These are phyloP conservation scores for Drosophila tropicalis DNA, from an alignment of 1,140 invertebrate genomes.

Conservation along the genomic window DNA sequence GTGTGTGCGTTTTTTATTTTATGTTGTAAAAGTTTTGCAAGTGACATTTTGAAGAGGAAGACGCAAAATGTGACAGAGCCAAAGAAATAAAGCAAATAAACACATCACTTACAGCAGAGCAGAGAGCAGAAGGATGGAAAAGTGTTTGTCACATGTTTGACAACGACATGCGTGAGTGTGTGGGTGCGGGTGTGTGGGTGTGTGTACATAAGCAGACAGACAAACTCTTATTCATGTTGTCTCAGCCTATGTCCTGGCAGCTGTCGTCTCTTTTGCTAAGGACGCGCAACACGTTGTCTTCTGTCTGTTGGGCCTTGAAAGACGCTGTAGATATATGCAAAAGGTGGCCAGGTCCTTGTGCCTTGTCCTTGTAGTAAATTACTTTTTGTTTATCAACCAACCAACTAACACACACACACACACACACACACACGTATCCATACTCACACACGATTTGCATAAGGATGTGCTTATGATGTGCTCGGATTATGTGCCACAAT, in stretches of 20 bases:
- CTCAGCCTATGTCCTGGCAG: constrained; percentile 26
- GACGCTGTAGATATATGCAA: constrained; percentile 44
- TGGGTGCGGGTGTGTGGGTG: background rate
- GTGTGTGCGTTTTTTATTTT: constrained; percentile 1
- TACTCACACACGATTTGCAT: constrained; percentile 62
- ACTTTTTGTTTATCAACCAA: constrained; percentile 79
- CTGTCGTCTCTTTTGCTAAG: constrained; percentile 58
- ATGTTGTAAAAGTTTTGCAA: constrained; percentile 32
- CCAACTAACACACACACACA: constrained; percentile 30
- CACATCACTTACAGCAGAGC: constrained; percentile 61
- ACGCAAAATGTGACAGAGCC: constrained; percentile 55
- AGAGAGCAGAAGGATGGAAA: constrained; percentile 12
- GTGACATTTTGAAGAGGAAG: constrained; percentile 39
- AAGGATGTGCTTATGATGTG: constrained; percentile 81
- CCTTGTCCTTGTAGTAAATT: constrained; percentile 67
- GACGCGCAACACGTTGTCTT: constrained; percentile 76
- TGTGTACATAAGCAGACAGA: background rate
- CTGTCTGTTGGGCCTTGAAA: constrained; percentile 27
- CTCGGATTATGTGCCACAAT: constrained; percentile 69
- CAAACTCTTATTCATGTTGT: constrained; percentile 1
- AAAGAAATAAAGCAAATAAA: constrained; percentile 77
- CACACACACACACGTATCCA: background rate
- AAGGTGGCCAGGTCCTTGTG: constrained; percentile 54
- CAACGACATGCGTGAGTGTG: constrained; percentile 11
- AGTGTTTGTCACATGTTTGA: constrained; percentile 70